Base-by-base conservation (phyloP, 1,140 invertebrate species). In the Drosophila azteca region DNA sequence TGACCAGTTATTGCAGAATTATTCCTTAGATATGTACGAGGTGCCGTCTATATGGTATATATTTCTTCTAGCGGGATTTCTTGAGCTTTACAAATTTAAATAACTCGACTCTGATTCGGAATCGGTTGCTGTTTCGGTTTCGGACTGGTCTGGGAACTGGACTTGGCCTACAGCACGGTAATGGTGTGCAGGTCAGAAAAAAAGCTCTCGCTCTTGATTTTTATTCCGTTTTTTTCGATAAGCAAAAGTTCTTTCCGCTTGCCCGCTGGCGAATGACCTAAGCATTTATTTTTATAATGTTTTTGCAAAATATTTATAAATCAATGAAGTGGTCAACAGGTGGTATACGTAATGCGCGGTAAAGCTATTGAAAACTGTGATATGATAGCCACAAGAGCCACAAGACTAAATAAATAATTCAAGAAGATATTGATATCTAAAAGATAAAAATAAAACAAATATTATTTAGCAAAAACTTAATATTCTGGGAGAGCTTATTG, bases 271-370 rank as follows among this genome's bases (percentile, higher is more conserved):
- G 70, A 3, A 58, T 77, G 74, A 77, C 63, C 70, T 68, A 68
- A 70, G 39, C 46, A 62, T 53, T 69, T 77, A 77, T 77, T 77
- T 77, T 77, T 76, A 76, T 52, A 75, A 52, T 73, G 41, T 29
- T 57, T 57, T 51, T 41, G 46, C 29, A 41, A 59, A 41, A 59
- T 45, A 52, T 46, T 29, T 9, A 70, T 70, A 31, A 26, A 9
- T 0, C 35, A 39, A 13, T 39, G 35, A 39, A 6, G 11, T 7
- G 20, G 64, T 17, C 4, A 24, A 67, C 49, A 50, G 65, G 49
- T 39, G 15, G 65, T 57, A 57, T 69, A 69, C 66, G 64, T 69
- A 68, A 57, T 69, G 39, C 13, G 22, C 15, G 15, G 22, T 31
- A 8, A 31, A 31, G 3, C 2, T 3, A 3, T 9, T 9, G 31